A percentile compares a stretch with the other conserved stretches of the same genome.
Conservation (phyloP, 2,797 vertebrate species). For the Myripristis murdjan region DNA sequence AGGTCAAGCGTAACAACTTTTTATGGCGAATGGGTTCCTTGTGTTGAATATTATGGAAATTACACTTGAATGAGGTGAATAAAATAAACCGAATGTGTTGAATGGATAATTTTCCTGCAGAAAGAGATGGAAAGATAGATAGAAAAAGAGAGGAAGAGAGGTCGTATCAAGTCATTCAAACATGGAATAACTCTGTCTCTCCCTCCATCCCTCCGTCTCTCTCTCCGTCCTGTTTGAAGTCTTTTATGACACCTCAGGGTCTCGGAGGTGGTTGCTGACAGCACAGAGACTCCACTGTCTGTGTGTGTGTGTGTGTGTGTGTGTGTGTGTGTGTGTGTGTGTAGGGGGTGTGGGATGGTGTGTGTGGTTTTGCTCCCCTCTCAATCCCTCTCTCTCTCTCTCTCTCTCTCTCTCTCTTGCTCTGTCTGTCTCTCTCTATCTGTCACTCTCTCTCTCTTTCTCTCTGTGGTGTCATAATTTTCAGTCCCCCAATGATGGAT, state of each 20-base stretch:
- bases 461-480: conserved; percentile 69
- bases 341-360: conserved; percentile 4
- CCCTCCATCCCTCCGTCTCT: conserved; percentile 38
- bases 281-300: conserved; percentile 70
- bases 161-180: conserved; percentile 65
- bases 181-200: conserved; percentile 49
- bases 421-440: neutral
- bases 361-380: conserved; percentile 28
- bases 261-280: conserved; percentile 69
- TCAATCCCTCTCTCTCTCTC: neutral
- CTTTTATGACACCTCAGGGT: conserved; percentile 75
- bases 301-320: conserved; percentile 1
- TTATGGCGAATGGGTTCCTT: neutral
- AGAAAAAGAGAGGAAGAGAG: conserved; percentile 32
- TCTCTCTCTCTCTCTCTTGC: neutral
- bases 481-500: conserved; percentile 73
- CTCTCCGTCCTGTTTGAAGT: conserved; percentile 63
- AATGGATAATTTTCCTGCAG: too few species aligned
- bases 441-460: conserved; percentile 31
- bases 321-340: conserved; percentile 1
- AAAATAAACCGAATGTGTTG: conserved; percentile 24
- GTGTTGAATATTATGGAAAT: conserved; percentile 48
- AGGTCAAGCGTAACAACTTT: conserved; percentile 12
- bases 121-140: neutral
- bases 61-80: conserved; percentile 45